phyloP scores from a whole-genome alignment of 2,888 invertebrate genomes.

The Pecten maximus region DNA sequence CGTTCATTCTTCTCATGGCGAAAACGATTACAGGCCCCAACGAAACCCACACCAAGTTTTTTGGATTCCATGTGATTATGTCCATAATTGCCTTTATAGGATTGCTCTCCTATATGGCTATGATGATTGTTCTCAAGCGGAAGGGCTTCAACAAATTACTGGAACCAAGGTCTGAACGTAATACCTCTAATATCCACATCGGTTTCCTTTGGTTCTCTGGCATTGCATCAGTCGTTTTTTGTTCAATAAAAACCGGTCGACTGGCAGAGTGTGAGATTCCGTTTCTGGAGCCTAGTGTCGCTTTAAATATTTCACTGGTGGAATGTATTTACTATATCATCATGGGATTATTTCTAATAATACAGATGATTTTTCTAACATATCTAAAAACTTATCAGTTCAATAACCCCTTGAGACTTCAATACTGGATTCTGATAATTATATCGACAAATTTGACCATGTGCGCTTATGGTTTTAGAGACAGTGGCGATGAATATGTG shows the following conservation, averaged over 20 bases:
- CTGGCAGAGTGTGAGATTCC: neutral
- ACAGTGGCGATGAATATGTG: neutral
- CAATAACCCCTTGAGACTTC: neutral
- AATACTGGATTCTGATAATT: neutral
- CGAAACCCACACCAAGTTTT: neutral
- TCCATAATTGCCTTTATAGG: neutral
- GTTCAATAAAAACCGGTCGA: neutral
- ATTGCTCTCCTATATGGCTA: neutral
- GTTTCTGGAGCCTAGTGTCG: neutral
- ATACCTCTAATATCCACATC: neutral
- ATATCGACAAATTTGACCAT: neutral
- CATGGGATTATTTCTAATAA: neutral
- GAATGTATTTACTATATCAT: neutral
- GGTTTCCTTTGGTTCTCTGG: neutral
- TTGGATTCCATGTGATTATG: neutral
- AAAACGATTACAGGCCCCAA: neutral
- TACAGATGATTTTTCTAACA: neutral
- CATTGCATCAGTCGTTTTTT: neutral
- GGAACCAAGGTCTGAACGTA: neutral
- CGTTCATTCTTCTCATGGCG: neutral
- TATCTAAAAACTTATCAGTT: neutral
- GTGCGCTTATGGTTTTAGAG: neutral
- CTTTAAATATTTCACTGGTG: neutral
- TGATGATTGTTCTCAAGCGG: neutral
- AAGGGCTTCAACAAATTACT: neutral